phyloP scores from a whole-genome alignment of 2,113 vertebrate species.

The Egretta garzetta region DNA sequence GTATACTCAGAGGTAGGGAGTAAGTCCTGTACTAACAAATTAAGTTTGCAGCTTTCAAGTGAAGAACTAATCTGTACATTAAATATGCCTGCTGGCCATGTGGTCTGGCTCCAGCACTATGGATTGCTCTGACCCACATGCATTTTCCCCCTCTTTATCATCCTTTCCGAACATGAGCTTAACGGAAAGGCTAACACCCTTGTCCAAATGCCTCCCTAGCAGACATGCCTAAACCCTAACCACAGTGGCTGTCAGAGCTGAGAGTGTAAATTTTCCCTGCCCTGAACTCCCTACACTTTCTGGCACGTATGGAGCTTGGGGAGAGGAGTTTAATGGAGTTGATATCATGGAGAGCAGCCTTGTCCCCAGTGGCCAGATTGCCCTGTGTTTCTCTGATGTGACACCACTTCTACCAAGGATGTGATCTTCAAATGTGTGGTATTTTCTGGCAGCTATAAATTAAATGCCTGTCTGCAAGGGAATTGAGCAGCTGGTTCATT shows the following conservation, averaged over 20 bases:
- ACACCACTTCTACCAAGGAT: not conserved
- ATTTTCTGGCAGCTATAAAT: not conserved
- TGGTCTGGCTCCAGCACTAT: not conserved
- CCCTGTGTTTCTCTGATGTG: not conserved
- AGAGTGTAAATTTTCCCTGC: not conserved
- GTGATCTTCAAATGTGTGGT: not conserved
- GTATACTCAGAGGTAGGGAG: not conserved
- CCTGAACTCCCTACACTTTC: not conserved
- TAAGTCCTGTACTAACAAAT: not conserved
- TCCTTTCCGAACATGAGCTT: not conserved
- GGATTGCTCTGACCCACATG: not conserved
- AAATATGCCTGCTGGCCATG: not conserved
- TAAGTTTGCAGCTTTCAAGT: not conserved
- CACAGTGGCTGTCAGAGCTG: not conserved
- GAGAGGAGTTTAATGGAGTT: not conserved
- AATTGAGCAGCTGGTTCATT: not conserved
- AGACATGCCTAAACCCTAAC: not conserved
- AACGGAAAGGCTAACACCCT: not conserved
- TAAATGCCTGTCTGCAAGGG: not conserved
- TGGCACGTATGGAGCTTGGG: not conserved
- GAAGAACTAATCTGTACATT: not conserved
- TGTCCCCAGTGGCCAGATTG: not conserved
- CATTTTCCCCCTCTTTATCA: not conserved
- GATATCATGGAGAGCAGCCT: not conserved
- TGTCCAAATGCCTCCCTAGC: not conserved